phyloP scores from a whole-genome alignment of 2,113 vertebrate genomes.

The Nothobranchius kuhntae region DNA sequence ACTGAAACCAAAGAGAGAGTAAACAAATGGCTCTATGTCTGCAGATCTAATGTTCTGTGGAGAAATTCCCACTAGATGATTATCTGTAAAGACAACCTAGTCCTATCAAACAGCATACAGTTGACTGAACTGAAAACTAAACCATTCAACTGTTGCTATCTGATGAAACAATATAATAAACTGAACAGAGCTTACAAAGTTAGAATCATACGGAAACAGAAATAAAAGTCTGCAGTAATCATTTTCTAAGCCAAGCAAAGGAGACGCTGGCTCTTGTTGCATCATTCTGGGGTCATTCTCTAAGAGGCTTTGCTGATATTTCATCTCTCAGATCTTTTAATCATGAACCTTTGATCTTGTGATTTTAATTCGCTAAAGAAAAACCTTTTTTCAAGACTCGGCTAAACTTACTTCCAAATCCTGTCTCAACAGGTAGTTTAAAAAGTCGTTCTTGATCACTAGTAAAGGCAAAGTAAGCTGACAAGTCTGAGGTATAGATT shows the following conservation, averaged over 20 bases:
- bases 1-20: too few relatives aligned
- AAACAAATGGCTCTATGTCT: too few relatives aligned
- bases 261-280: conserved; percentile 20
- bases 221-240: background rate
- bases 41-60: too few relatives aligned
- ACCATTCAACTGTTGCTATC: background rate
- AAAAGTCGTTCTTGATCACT: background rate
- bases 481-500: too few relatives aligned
- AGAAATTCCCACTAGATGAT: too few relatives aligned
- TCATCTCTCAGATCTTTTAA: background rate
- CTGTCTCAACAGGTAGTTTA: conserved; percentile 19
- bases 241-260: background rate
- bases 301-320: background rate
- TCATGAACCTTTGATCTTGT: conserved; percentile 13
- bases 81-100: too few relatives aligned
- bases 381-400: background rate
- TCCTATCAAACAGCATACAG: background rate
- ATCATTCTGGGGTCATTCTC: conserved; percentile 38
- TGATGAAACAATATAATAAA: background rate
- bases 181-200: background rate
- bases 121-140: background rate
- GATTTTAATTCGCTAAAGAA: background rate
- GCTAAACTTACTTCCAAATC: conserved; percentile 48
- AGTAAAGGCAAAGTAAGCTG: too few relatives aligned
- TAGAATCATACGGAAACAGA: background rate